Conservation (phyloP, 2,113 vertebrate genomes). For the Rhinichthys klamathensis region DNA sequence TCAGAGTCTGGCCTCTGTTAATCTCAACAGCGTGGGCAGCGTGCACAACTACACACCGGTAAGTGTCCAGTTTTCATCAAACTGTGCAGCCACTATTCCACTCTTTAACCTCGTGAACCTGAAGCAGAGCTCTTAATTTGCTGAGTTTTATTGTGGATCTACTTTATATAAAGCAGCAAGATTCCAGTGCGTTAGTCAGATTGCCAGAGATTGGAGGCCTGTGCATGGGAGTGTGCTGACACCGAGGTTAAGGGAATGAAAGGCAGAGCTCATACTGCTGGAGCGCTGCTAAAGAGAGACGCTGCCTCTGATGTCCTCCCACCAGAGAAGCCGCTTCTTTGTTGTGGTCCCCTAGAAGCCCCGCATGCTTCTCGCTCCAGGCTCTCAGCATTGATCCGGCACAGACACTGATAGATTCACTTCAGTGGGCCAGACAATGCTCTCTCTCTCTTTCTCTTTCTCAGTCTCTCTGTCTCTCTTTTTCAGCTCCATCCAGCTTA, state of each 20-base stretch:
- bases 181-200: constrained; percentile 23
- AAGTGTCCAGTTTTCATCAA: constrained; percentile 57
- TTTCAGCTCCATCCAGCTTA: constrained; percentile 11
- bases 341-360: constrained; percentile 75
- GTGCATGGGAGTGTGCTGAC: constrained; percentile 37
- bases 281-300: constrained; percentile 75
- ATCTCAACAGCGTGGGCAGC: constrained; percentile 90
- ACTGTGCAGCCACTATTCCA: background rate
- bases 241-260: constrained; percentile 74
- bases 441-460: constrained; percentile 5
- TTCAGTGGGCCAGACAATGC: constrained; percentile 47
- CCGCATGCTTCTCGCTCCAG: constrained; percentile 71
- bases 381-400: constrained; percentile 76
- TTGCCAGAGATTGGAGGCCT: constrained; percentile 26
- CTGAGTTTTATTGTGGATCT: constrained; percentile 23
- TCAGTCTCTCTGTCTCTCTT: background rate
- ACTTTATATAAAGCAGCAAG: constrained; percentile 8
- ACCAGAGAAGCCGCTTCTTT: constrained; percentile 77
- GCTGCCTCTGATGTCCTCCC: constrained; percentile 76
- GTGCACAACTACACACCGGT: constrained; percentile 90
- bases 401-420: constrained; percentile 74
- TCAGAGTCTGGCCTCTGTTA: constrained; percentile 91
- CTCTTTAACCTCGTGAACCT: constrained; percentile 1
- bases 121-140: constrained; percentile 21
- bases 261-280: constrained; percentile 70